Conservation (phyloP, 1,140 invertebrate genomes). For the Ganaspis sp. region DNA sequence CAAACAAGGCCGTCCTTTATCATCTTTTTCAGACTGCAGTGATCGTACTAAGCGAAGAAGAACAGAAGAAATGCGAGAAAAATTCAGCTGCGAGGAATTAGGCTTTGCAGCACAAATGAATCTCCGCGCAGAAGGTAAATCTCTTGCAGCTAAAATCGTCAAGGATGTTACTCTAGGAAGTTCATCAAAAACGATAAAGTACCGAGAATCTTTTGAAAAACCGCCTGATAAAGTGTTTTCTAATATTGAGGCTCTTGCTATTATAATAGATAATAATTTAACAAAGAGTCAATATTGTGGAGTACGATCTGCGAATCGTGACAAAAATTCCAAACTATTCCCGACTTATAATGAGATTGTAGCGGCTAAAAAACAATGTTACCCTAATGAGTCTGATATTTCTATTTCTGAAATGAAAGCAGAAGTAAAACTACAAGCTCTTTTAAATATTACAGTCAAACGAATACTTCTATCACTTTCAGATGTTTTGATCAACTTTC, state of each 20-base stretch:
- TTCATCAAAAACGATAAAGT: conserved; percentile 15
- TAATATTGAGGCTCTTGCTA: not conserved
- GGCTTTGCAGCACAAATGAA: conserved; percentile 3
- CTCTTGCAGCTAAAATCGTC: not conserved
- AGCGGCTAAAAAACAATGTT: conserved; percentile 1
- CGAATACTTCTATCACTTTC: not conserved
- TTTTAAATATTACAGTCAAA: not conserved
- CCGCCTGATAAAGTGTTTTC: not conserved
- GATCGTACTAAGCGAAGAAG: conserved; percentile 25
- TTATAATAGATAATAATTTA: conserved; percentile 23
- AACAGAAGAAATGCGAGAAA: not conserved
- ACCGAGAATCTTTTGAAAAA: conserved; percentile 14
- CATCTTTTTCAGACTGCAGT: conserved; percentile 39
- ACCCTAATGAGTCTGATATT: not conserved
- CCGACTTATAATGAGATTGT: conserved; percentile 51
- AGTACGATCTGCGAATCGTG: not conserved
- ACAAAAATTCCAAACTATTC: conserved; percentile 3
- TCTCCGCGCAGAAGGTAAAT: conserved; percentile 27
- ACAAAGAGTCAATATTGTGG: conserved; percentile 1
- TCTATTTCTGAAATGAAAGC: not conserved
- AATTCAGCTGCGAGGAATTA: not conserved
- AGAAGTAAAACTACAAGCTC: not conserved
- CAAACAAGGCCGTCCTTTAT: conserved; percentile 47
- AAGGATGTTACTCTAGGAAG: conserved; percentile 17
- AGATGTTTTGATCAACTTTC: not conserved